A percentile compares a stretch with the other conserved stretches of the same genome.
Evolutionary conservation across 2,113 vertebrate species (phyloP).

Genomic region (Cynoglossus semilaevis): DNA sequence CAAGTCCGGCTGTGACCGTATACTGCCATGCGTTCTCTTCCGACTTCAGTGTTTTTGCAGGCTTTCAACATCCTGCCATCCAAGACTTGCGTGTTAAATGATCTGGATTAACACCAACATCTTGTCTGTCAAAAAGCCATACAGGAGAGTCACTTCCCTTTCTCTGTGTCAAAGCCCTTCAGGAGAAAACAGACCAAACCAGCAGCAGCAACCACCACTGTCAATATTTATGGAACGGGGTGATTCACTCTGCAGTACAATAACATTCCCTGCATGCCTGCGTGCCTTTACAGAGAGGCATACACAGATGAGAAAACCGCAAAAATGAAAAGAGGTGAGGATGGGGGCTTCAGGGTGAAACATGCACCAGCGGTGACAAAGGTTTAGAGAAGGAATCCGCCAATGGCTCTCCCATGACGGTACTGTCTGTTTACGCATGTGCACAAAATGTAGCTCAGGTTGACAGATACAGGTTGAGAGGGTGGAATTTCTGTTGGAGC

Average conservation of each 20-base stretch:
- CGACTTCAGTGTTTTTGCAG: neutral
- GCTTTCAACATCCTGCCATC: neutral
- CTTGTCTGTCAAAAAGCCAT: slow-evolving; percentile 31
- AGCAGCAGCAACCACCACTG: slow-evolving; percentile 47
- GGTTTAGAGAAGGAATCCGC: slow-evolving; percentile 51
- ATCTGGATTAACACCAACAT: slow-evolving; percentile 1
- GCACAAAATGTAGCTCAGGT: slow-evolving; percentile 26
- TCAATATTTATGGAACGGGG: slow-evolving; percentile 76
- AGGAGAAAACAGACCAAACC: slow-evolving; percentile 30
- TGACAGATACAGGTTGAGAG: slow-evolving; percentile 36
- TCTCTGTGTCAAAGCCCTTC: slow-evolving; percentile 26
- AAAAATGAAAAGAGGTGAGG: slow-evolving; percentile 16
- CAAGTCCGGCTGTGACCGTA: slow-evolving; percentile 4
- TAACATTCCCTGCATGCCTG: slow-evolving; percentile 74
- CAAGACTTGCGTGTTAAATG: slow-evolving; percentile 4
- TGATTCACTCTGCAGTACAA: slow-evolving; percentile 75
- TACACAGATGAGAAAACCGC: slow-evolving; percentile 31
- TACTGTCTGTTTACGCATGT: slow-evolving; percentile 10
- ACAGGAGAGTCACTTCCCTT: slow-evolving; percentile 18
- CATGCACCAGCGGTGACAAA: slow-evolving; percentile 41
- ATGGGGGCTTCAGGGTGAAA: slow-evolving; percentile 41
- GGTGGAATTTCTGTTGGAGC: slow-evolving; percentile 54
- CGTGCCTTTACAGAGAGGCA: slow-evolving; percentile 56
- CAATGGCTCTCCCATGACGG: slow-evolving; percentile 66
- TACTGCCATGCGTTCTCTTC: neutral